phyloP scores from a whole-genome alignment of 2,113 vertebrate species.

The Campylomormyrus numenius region DNA sequence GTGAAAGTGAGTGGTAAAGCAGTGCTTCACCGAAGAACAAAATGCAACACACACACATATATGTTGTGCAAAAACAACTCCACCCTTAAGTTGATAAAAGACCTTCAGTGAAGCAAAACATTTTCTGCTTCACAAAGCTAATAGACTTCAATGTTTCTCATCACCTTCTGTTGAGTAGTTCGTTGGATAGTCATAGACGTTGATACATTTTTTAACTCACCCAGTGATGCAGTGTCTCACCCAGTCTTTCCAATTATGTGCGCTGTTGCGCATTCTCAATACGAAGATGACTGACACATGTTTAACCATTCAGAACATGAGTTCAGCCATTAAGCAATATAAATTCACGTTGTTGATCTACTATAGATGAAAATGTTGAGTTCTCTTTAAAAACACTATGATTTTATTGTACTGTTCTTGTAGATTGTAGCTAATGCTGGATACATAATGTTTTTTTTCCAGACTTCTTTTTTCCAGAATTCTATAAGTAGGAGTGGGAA shows the following conservation, averaged over 20 bases:
- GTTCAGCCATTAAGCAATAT: neutral
- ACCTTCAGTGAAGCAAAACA: neutral
- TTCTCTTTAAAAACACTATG: neutral
- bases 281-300: neutral
- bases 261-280: neutral
- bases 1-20: slow-evolving; percentile 65
- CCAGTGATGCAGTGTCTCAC: neutral
- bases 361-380: neutral
- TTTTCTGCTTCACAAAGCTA: neutral
- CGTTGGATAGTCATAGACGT: neutral
- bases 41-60: neutral
- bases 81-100: neutral
- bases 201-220: neutral
- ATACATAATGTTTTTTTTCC: neutral
- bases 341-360: neutral
- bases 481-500: neutral
- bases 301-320: neutral
- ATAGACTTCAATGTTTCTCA: neutral
- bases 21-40: neutral
- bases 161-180: neutral
- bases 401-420: neutral
- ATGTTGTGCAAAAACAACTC: neutral
- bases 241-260: neutral
- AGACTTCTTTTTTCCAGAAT: neutral
- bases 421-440: neutral